Conservation (phyloP, 2,797 vertebrate genomes). For the Cirrhinus mrigala region DNA sequence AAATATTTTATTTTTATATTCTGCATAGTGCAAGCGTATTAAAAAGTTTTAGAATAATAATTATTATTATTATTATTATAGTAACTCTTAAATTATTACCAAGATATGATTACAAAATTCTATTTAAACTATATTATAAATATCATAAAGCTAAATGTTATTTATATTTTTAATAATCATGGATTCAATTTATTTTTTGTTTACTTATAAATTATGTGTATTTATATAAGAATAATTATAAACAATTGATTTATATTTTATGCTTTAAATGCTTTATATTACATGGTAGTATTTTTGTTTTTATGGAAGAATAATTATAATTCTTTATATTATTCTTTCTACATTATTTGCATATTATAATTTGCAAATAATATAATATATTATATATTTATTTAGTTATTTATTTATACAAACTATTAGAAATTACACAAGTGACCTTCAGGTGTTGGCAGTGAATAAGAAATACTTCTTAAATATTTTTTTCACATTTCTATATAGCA, state of each 20-base stretch:
- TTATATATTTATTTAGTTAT: too few species aligned
- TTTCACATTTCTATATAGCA: constrained; percentile 68
- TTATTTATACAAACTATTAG: background rate
- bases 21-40: background rate
- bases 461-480: constrained; percentile 61
- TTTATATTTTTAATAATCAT: background rate
- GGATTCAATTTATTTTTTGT: background rate
- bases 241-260: too few species aligned
- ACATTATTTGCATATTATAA: too few species aligned
- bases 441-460: background rate
- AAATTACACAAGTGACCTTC: background rate
- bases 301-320: too few species aligned
- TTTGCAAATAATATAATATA: too few species aligned
- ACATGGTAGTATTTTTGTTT: background rate
- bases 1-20: too few species aligned
- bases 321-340: too few species aligned
- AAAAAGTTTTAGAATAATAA: too few species aligned
- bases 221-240: constrained; percentile 58
- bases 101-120: background rate
- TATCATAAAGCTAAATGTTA: background rate
- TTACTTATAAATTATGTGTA: background rate
- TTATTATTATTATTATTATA: too few species aligned
- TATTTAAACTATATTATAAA: background rate
- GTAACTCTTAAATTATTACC: background rate
- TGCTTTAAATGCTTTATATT: too few species aligned